Percentiles rank a stretch among this genome's conserved stretches.
These are phyloP conservation scores for Hypanus sabinus DNA, from an alignment of 2,113 vertebrate species.

Conservation along the genomic window DNA sequence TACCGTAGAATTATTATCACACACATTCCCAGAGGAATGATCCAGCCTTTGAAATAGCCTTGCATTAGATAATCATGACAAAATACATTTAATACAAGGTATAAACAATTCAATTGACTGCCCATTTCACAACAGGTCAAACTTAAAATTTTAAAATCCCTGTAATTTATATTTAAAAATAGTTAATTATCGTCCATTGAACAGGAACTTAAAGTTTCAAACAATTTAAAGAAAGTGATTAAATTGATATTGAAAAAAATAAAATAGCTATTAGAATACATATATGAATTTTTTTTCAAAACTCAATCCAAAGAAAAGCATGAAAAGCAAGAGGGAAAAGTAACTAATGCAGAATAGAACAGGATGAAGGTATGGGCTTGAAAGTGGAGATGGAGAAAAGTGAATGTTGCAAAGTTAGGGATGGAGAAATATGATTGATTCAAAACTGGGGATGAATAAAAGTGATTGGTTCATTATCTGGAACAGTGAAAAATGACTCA, in stretches of 20 bases:
- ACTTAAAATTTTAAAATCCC: background rate
- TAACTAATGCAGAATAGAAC: background rate
- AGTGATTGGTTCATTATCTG: background rate
- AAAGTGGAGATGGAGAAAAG: background rate
- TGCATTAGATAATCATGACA: background rate
- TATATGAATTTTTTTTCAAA: background rate
- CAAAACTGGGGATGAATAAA: background rate
- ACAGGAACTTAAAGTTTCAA: background rate
- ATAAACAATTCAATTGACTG: background rate
- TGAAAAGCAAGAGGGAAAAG: background rate
- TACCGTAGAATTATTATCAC: background rate
- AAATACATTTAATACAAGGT: constrained; percentile 6
- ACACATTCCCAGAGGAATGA: background rate
- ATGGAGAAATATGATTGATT: too few species aligned
- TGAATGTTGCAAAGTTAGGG: background rate
- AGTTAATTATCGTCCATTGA: background rate
- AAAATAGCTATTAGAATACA: background rate
- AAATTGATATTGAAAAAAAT: background rate
- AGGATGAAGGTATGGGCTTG: background rate
- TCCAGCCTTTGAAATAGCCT: background rate
- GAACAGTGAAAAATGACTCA: background rate
- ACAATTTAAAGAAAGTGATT: background rate
- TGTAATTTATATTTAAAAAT: background rate
- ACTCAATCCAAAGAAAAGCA: background rate
- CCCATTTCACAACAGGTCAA: background rate